Evolutionary conservation across 1,140 invertebrate species (phyloP).

Genomic region (Zaprionus nigranus): DNA sequence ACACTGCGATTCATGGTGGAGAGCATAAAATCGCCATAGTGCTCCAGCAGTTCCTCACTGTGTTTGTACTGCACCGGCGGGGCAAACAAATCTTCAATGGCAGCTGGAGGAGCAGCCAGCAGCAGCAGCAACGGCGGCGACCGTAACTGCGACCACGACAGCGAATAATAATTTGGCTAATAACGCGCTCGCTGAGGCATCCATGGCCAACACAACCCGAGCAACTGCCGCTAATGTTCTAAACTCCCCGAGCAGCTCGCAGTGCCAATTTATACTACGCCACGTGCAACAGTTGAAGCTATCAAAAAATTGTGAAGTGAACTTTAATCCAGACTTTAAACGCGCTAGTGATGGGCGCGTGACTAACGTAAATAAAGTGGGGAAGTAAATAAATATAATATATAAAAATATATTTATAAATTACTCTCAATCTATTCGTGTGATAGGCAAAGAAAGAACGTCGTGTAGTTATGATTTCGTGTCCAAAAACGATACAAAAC

Average conservation of each 20-base stretch:
- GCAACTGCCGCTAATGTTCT: slow-evolving; percentile 66
- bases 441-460: background rate
- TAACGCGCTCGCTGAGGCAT: slow-evolving; percentile 26
- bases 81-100: slow-evolving; percentile 45
- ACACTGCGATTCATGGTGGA: slow-evolving; percentile 81
- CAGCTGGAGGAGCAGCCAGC: background rate
- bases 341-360: slow-evolving; percentile 12
- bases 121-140: background rate
- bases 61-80: slow-evolving; percentile 46
- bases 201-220: slow-evolving; percentile 49
- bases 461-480: background rate
- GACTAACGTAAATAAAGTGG: background rate
- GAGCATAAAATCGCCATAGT: slow-evolving; percentile 64
- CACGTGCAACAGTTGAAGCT: slow-evolving; percentile 35
- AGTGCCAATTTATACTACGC: slow-evolving; percentile 63
- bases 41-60: slow-evolving; percentile 64
- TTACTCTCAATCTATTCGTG: background rate
- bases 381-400: background rate
- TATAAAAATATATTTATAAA: background rate
- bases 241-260: slow-evolving; percentile 63
- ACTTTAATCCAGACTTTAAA: slow-evolving; percentile 19
- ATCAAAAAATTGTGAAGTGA: slow-evolving; percentile 13
- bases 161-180: slow-evolving; percentile 59
- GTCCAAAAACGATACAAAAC: background rate
- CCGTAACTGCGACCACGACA: background rate